phyloP scores from a whole-genome alignment of 2,888 invertebrate genomes.

The Glyphotaelius pellucidus region DNA sequence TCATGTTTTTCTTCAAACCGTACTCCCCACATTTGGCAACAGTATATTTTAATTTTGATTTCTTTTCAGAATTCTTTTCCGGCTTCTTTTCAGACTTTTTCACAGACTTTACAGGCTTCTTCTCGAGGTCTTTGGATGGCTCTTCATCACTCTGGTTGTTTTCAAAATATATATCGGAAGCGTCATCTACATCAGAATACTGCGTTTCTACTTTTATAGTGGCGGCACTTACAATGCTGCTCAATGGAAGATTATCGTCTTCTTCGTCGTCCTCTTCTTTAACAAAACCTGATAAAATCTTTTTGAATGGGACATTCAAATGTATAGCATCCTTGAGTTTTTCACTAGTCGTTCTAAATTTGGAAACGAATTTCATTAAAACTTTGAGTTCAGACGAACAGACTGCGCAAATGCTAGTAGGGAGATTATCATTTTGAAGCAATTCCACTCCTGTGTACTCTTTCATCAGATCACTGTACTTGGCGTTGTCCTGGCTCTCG shows the following conservation, averaged over 20 bases:
- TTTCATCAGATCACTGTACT: conserved; percentile 56
- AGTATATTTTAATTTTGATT: conserved; percentile 23
- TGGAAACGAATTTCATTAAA: conserved; percentile 48
- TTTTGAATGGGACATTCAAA: conserved; percentile 41
- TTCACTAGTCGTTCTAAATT: conserved; percentile 42
- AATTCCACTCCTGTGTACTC: conserved; percentile 51
- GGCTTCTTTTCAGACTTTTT: not conserved
- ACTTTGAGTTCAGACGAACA: conserved; percentile 51
- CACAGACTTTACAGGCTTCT: not conserved
- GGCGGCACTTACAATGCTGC: conserved; percentile 32
- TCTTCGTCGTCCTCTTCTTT: conserved; percentile 51
- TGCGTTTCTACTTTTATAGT: conserved; percentile 19
- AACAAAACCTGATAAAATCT: conserved; percentile 17
- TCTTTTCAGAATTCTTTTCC: not conserved
- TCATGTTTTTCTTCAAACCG: conserved; percentile 47
- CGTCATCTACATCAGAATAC: conserved; percentile 31
- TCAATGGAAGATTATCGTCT: not conserved
- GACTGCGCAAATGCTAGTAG: conserved; percentile 48
- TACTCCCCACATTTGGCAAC: conserved; percentile 34
- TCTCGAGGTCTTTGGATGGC: not conserved
- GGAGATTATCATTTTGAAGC: conserved; percentile 49
- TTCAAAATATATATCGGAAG: conserved; percentile 40
- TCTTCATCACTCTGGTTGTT: conserved; percentile 14
- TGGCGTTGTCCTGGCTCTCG: conserved; percentile 35
- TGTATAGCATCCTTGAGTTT: conserved; percentile 38